These are phyloP conservation scores for Astyanax mexicanus DNA, from an alignment of 2,797 vertebrate genomes.

Conservation along the genomic window DNA sequence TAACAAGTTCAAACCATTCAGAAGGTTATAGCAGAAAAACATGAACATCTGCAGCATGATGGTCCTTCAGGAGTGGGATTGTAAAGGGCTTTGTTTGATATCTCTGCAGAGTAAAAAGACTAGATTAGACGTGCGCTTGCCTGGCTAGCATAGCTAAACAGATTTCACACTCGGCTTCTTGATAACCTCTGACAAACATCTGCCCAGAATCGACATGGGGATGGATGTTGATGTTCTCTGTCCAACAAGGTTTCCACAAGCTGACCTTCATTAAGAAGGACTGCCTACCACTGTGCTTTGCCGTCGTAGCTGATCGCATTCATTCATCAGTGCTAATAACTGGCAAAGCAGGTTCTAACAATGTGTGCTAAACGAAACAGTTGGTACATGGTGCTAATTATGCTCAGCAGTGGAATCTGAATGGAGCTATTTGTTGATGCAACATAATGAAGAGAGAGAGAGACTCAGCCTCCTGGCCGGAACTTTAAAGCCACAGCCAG, in stretches of 20 bases:
- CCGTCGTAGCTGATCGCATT: background rate
- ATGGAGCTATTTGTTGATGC: background rate
- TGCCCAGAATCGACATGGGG: background rate
- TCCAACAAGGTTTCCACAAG: background rate
- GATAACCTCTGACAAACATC: background rate
- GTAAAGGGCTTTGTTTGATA: background rate
- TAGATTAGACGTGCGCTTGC: background rate
- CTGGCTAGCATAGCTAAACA: background rate
- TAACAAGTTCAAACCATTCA: slow-evolving; percentile 1
- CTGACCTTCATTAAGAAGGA: slow-evolving; percentile 8
- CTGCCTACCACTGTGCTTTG: background rate
- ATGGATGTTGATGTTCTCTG: background rate
- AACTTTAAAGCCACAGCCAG: background rate
- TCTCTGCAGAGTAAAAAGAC: background rate
- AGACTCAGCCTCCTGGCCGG: background rate
- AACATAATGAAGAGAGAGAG: background rate
- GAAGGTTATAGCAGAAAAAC: slow-evolving; percentile 3
- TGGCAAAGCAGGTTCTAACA: background rate
- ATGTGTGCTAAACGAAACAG: background rate
- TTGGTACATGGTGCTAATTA: background rate
- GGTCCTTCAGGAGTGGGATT: background rate
- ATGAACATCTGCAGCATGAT: background rate
- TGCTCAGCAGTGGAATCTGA: background rate
- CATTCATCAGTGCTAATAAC: background rate
- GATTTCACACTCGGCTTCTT: background rate